phyloP scores from a whole-genome alignment of 2,888 invertebrate species.

The Spisula solida region DNA sequence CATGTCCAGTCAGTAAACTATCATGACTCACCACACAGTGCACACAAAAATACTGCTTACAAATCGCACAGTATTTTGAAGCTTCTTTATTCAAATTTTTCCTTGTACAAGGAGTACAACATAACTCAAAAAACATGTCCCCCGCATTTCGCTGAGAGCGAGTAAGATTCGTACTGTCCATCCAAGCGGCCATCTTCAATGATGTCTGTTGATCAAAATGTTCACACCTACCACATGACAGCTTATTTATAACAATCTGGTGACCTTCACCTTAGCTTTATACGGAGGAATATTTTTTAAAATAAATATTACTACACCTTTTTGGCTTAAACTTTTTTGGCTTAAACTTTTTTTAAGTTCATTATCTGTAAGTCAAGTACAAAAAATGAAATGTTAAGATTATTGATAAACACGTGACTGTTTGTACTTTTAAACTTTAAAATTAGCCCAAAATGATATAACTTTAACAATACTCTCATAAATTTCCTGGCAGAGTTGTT shows the following conservation, averaged over 20 bases:
- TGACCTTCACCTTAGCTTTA: not conserved
- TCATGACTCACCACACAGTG: not conserved
- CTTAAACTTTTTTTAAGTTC: not conserved
- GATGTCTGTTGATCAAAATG: not conserved
- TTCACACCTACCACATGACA: not conserved
- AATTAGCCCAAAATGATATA: not conserved
- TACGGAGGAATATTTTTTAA: not conserved
- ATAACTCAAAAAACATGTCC: not conserved
- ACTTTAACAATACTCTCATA: not conserved
- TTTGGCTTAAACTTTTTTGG: not conserved
- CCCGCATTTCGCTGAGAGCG: not conserved
- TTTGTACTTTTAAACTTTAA: not conserved
- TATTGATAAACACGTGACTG: not conserved
- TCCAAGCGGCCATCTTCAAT: not conserved
- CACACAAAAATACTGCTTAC: conserved; percentile 25
- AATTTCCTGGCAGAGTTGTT: not conserved
- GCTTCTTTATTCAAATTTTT: not conserved
- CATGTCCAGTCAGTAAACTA: not conserved
- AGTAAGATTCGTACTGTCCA: not conserved
- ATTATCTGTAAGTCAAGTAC: not conserved
- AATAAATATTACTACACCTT: too few relatives aligned
- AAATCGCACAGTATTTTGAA: conserved; percentile 19
- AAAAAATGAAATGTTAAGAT: not conserved
- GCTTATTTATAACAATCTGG: not conserved
- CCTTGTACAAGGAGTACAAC: conserved; percentile 11